phyloP scores from a whole-genome alignment of 2,888 invertebrate species.

The Lochmaea capreae region DNA sequence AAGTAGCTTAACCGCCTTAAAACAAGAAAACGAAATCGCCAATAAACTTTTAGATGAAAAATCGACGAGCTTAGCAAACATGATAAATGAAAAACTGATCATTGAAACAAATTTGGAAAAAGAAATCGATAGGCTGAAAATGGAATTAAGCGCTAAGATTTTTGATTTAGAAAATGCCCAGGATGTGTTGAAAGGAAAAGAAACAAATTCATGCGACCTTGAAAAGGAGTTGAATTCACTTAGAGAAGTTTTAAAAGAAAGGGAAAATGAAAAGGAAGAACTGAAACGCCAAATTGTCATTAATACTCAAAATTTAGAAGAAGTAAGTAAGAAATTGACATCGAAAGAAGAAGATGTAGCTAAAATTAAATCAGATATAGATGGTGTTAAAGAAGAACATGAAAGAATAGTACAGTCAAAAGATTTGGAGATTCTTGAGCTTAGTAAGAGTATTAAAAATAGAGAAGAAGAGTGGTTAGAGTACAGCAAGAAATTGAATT shows the following conservation, averaged over 20 bases:
- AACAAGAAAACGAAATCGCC: conserved; percentile 59
- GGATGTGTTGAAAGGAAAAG: conserved; percentile 61
- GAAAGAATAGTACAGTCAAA: conserved; percentile 31
- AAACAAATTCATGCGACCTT: conserved; percentile 51
- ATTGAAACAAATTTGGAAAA: conserved; percentile 55
- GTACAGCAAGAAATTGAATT: neutral
- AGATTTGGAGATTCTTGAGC: conserved; percentile 20
- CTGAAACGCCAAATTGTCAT: conserved; percentile 23
- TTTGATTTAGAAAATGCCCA: conserved; percentile 67
- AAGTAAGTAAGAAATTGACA: conserved; percentile 59
- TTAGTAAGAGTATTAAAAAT: conserved; percentile 26
- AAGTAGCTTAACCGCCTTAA: conserved; percentile 42
- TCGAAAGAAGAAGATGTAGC: conserved; percentile 56
- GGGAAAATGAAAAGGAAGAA: conserved; percentile 58
- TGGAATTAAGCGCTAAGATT: conserved; percentile 68
- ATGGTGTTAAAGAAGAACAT: conserved; percentile 43
- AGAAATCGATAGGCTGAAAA: conserved; percentile 59
- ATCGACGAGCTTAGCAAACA: conserved; percentile 49
- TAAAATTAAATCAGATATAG: conserved; percentile 51
- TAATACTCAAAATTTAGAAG: conserved; percentile 48
- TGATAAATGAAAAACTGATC: conserved; percentile 50
- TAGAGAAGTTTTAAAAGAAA: conserved; percentile 57
- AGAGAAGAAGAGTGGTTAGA: conserved; percentile 25
- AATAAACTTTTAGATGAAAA: conserved; percentile 52
- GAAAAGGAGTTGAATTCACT: conserved; percentile 59